Percentiles rank a stretch among this genome's conserved stretches.
Conservation (phyloP, 2,797 vertebrate species). For the Anisognathus igniventris region DNA sequence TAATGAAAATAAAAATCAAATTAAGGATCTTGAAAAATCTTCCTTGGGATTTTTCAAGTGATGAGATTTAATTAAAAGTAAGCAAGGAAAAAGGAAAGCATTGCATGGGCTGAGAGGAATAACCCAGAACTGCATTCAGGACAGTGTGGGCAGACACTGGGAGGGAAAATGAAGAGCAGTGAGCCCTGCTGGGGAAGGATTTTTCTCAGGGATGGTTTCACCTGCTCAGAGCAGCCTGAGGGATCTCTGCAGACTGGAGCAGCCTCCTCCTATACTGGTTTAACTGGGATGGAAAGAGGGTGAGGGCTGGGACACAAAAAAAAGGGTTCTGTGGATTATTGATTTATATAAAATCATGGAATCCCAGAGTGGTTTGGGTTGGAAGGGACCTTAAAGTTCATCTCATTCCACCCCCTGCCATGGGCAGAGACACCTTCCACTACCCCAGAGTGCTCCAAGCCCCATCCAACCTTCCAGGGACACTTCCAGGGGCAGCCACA, state of each 20-base stretch:
- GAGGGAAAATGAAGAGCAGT: accelerated
- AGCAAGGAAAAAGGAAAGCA: not conserved
- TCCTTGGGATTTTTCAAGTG: constrained; percentile 30
- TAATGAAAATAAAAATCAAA: constrained; percentile 42
- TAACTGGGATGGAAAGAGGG: not conserved
- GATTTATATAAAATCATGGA: not conserved
- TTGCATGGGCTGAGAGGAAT: not conserved
- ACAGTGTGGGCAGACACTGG: not conserved
- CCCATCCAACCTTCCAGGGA: accelerated
- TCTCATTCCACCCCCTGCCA: not conserved
- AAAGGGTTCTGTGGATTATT: not conserved
- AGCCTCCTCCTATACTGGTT: not conserved
- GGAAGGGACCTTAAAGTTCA: not conserved
- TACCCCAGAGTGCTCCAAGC: accelerated
- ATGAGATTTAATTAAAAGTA: constrained; percentile 30
- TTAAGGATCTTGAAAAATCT: not conserved
- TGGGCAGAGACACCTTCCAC: not conserved
- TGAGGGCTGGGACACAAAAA: not conserved
- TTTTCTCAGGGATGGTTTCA: not conserved
- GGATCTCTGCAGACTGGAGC: not conserved
- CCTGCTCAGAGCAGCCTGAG: not conserved
- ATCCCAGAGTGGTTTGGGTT: not conserved
- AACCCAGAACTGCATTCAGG: not conserved
- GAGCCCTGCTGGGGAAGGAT: not conserved
- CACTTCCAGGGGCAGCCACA: not conserved